Percentiles rank a stretch among this genome's conserved stretches.
phyloP scores from a whole-genome alignment of 2,888 invertebrate genomes.

The Galeopsomyia nigrocyanea region DNA sequence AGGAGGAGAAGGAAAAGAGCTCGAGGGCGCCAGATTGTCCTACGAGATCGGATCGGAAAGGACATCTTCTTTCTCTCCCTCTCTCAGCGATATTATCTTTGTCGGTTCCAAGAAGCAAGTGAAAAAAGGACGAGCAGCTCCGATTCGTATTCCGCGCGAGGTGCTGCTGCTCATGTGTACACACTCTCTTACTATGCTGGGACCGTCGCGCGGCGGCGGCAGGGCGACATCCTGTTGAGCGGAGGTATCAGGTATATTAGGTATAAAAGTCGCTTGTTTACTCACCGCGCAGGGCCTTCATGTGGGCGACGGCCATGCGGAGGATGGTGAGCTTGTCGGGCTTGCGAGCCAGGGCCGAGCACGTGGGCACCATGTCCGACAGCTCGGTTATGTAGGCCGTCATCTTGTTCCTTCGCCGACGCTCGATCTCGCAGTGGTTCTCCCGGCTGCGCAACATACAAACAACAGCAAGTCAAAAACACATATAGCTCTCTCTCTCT shows the following conservation, averaged over 20 bases:
- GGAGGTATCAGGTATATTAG: too few species aligned
- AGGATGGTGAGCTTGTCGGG: constrained; percentile 99
- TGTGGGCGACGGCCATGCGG: constrained; percentile 99
- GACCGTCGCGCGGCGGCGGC: too few species aligned
- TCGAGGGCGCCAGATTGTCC: too few species aligned
- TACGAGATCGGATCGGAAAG: constrained; percentile 43
- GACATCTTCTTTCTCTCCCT: constrained; percentile 3
- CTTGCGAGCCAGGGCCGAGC: constrained; percentile 96
- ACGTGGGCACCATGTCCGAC: constrained; percentile 99
- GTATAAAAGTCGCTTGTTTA: neutral
- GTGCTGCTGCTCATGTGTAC: constrained; percentile 52
- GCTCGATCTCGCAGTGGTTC: constrained; percentile 99
- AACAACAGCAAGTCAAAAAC: too few species aligned
- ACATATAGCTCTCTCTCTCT: too few species aligned
- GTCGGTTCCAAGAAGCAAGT: constrained; percentile 8
- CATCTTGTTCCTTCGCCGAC: constrained; percentile 99
- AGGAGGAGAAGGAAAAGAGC: neutral
- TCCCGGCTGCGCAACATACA: constrained; percentile 79
- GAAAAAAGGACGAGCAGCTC: constrained; percentile 35
- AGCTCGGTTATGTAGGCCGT: constrained; percentile 99
- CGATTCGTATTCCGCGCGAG: constrained; percentile 65
- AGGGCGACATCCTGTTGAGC: too few species aligned
- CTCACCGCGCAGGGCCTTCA: constrained; percentile 96
- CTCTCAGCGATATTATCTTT: neutral
- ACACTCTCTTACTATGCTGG: too few species aligned